These are phyloP conservation scores for Phaenicophaeus curvirostris DNA, from an alignment of 2,797 vertebrate species.

Conservation along the genomic window DNA sequence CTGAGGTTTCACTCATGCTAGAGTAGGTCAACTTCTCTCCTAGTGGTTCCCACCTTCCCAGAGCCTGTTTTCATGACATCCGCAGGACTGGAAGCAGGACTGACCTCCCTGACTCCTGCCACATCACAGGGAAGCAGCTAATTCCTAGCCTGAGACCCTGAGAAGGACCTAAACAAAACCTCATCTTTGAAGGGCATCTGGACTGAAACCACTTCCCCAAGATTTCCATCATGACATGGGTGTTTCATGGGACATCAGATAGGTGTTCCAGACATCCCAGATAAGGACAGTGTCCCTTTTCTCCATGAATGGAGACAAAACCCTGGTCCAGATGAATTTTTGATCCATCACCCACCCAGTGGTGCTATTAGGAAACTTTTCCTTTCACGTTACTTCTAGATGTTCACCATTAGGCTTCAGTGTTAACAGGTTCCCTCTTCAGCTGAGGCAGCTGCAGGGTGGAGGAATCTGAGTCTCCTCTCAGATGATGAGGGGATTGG, in stretches of 20 bases:
- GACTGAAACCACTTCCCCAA: neutral
- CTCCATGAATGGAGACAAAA: neutral
- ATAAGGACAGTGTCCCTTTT: accelerated
- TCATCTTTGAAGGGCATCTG: neutral
- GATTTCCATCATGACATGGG: accelerated
- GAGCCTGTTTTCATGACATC: too few relatives aligned
- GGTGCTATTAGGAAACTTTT: neutral
- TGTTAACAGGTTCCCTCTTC: neutral
- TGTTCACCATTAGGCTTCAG: neutral
- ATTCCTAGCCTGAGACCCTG: neutral
- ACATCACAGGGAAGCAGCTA: neutral
- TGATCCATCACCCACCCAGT: neutral
- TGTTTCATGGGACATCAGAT: neutral
- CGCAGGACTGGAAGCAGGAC: too few relatives aligned
- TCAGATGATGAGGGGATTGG: too few relatives aligned
- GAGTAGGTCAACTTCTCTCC: too few relatives aligned
- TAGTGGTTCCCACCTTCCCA: neutral
- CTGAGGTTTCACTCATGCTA: too few relatives aligned
- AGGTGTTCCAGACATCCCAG: accelerated
- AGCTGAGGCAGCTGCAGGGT: accelerated
- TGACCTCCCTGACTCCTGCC: neutral
- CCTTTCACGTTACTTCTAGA: neutral
- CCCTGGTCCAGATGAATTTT: neutral
- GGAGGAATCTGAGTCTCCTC: accelerated
- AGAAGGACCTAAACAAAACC: neutral